Evolutionary conservation across 2,888 invertebrate species (phyloP).

Genomic region (Mythimna vitellina): DNA sequence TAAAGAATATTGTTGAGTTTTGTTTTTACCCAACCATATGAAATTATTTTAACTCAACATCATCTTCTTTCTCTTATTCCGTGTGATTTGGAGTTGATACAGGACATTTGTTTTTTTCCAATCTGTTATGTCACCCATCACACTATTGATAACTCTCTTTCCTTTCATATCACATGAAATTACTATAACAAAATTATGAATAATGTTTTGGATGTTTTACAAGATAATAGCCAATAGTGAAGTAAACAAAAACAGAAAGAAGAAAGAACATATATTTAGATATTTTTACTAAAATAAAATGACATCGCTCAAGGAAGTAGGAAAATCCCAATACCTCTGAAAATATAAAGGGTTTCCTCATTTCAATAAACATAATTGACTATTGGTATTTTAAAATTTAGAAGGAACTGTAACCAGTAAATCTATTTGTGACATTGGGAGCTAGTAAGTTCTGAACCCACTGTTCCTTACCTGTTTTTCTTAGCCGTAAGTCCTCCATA

Average conservation of each 20-base stretch:
- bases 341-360: slow-evolving; percentile 13
- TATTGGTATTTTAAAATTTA: slow-evolving; percentile 3
- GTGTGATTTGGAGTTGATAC: too few relatives aligned
- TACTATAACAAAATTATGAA: neutral
- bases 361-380: slow-evolving; percentile 7
- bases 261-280: neutral
- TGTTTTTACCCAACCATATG: too few relatives aligned
- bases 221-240: neutral
- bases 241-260: neutral
- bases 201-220: neutral
- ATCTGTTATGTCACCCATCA: too few relatives aligned
- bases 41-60: neutral
- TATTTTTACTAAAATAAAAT: neutral
- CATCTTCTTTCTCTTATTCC: too few relatives aligned
- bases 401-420: neutral
- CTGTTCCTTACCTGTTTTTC: too few relatives aligned
- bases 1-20: neutral
- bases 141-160: neutral
- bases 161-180: neutral
- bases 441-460: too few relatives aligned
- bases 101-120: too few relatives aligned
- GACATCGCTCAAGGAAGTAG: neutral
- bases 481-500: too few relatives aligned
- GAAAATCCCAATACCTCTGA: neutral
- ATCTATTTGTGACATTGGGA: neutral